Percentiles rank a stretch among this genome's conserved stretches.
Evolutionary conservation across 2,113 vertebrate genomes (phyloP).

Genomic region (Tichodroma muraria): DNA sequence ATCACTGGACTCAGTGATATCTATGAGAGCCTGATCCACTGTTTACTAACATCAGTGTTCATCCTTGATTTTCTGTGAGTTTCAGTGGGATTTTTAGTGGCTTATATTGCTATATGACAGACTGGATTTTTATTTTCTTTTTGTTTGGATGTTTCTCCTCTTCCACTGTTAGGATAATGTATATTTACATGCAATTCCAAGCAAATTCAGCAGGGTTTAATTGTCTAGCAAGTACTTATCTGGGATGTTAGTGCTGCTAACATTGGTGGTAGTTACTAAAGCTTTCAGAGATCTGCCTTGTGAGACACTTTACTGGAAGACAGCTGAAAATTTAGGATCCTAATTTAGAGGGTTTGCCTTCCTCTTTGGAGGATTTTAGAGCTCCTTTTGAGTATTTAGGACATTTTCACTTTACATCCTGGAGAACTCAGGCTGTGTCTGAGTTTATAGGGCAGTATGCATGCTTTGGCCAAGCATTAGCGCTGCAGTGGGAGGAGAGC

Average conservation of each 20-base stretch:
- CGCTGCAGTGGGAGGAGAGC: background rate
- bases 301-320: background rate
- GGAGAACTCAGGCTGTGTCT: background rate
- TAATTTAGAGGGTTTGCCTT: background rate
- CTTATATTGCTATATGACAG: background rate
- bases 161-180: background rate
- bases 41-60: background rate
- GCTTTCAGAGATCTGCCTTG: background rate
- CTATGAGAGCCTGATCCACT: background rate
- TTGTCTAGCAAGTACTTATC: background rate
- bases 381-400: background rate
- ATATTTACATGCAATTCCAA: background rate
- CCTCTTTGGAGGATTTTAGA: background rate
- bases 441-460: background rate
- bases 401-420: background rate
- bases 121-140: background rate
- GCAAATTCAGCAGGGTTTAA: background rate
- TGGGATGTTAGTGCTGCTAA: background rate
- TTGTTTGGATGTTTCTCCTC: background rate
- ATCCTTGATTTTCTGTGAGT: background rate
- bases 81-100: background rate
- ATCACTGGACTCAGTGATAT: background rate
- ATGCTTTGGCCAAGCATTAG: background rate
- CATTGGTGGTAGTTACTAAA: background rate
- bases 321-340: background rate